Evolutionary conservation across 2,888 invertebrate genomes (phyloP).

Genomic region (Tetropium fuscum): DNA sequence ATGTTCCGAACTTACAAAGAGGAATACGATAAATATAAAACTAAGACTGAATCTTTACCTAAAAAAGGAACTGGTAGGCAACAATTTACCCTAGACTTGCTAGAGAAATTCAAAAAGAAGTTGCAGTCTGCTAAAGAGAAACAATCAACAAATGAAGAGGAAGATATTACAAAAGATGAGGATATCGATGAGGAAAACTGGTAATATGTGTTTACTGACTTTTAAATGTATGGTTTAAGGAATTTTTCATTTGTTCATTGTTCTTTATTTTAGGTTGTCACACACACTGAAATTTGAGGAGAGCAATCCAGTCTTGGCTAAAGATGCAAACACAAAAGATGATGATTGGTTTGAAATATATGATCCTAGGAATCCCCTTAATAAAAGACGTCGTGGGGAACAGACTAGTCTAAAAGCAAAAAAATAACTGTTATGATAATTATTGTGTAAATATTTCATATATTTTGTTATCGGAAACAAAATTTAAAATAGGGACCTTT

Average conservation of each 20-base stretch:
- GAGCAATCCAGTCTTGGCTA: slow-evolving; percentile 79
- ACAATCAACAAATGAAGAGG: slow-evolving; percentile 64
- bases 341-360: slow-evolving; percentile 98
- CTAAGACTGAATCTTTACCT: slow-evolving; percentile 67
- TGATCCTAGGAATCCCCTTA: slow-evolving; percentile 95
- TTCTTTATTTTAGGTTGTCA: slow-evolving; percentile 69
- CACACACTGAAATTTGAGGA: slow-evolving; percentile 78
- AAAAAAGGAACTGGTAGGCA: slow-evolving; percentile 79
- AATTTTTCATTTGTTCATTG: slow-evolving; percentile 33
- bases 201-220: slow-evolving; percentile 30
- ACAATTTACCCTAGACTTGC: slow-evolving; percentile 81
- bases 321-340: slow-evolving; percentile 92
- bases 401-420: slow-evolving; percentile 49
- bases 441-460: no score
- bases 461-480: background rate
- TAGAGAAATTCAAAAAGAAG: slow-evolving; percentile 87
- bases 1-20: slow-evolving; percentile 69
- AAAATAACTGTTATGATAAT: no score
- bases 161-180: slow-evolving; percentile 55
- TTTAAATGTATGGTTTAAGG: background rate
- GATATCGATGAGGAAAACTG: slow-evolving; percentile 52
- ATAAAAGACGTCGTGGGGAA: slow-evolving; percentile 91
- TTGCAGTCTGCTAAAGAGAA: slow-evolving; percentile 78
- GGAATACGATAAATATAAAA: slow-evolving; percentile 68
- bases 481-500: no score